Percentiles rank a stretch among this genome's conserved stretches.
phyloP scores from a whole-genome alignment of 2,797 vertebrate species.

The Sebastes flavidus region DNA sequence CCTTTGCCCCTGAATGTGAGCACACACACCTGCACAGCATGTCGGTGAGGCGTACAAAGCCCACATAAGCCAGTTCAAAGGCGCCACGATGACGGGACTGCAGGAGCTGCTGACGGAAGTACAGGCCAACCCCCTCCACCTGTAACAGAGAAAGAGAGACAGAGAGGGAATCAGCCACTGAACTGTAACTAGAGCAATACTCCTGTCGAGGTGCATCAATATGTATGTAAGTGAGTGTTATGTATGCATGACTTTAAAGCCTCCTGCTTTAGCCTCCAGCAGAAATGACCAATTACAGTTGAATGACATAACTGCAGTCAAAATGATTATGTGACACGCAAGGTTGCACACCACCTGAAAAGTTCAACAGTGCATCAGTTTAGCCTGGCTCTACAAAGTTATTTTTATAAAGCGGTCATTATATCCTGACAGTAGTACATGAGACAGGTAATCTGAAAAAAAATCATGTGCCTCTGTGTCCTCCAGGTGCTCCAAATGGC shows the following conservation, averaged over 20 bases:
- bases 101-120: slow-evolving; percentile 95
- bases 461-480: too few relatives aligned
- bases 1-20: slow-evolving; percentile 25
- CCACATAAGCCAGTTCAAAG: slow-evolving; percentile 96
- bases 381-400: too few relatives aligned
- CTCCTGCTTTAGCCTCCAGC: background rate
- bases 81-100: slow-evolving; percentile 97
- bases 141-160: slow-evolving; percentile 69
- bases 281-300: background rate
- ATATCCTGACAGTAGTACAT: too few relatives aligned
- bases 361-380: background rate
- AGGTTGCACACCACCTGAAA: background rate
- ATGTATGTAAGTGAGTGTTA: background rate
- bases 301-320: background rate
- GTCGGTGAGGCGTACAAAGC: slow-evolving; percentile 94
- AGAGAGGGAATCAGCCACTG: slow-evolving; percentile 3
- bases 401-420: too few relatives aligned
- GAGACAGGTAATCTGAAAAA: too few relatives aligned
- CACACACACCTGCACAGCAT: slow-evolving; percentile 89
- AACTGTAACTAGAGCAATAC: background rate
- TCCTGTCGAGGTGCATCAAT: background rate
- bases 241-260: background rate
- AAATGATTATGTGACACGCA: background rate
- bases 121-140: slow-evolving; percentile 92
- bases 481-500: too few relatives aligned